phyloP scores from a whole-genome alignment of 2,888 invertebrate species.

The Esperia sulphurella region DNA sequence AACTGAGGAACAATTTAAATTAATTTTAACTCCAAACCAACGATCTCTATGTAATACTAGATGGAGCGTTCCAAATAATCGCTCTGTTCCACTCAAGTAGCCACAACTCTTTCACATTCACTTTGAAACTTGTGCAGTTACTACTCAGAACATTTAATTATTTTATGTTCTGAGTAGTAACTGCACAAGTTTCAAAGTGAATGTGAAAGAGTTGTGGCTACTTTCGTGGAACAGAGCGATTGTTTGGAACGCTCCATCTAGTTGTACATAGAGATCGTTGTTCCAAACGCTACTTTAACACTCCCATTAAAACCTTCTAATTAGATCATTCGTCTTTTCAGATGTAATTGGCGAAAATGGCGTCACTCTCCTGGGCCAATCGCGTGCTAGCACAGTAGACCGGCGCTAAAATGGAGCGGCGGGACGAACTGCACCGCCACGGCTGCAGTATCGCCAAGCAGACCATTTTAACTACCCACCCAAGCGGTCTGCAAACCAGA shows the following conservation, averaged over 20 bases:
- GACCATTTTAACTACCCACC: conserved; percentile 69
- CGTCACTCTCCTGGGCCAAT: not conserved
- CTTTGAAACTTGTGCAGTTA: too few relatives aligned
- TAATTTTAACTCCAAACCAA: conserved; percentile 39
- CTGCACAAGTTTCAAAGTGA: too few relatives aligned
- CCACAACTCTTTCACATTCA: too few relatives aligned
- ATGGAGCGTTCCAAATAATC: too few relatives aligned
- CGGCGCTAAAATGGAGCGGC: conserved; percentile 41
- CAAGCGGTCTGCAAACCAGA: conserved; percentile 65
- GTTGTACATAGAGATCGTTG: too few relatives aligned
- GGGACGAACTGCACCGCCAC: conserved; percentile 64
- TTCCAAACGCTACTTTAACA: conserved; percentile 39
- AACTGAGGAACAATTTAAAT: conserved; percentile 23
- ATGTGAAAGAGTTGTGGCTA: too few relatives aligned
- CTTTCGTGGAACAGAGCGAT: too few relatives aligned
- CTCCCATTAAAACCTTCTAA: conserved; percentile 32
- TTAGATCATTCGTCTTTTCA: conserved; percentile 25
- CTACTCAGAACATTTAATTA: too few relatives aligned
- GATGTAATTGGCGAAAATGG: conserved; percentile 2
- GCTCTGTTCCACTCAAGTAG: too few relatives aligned
- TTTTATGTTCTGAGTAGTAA: too few relatives aligned
- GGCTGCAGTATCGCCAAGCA: conserved; percentile 73
- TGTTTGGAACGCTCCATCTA: too few relatives aligned
- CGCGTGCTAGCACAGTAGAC: not conserved
- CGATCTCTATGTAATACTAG: too few relatives aligned